phyloP scores from a whole-genome alignment of 2,113 vertebrate genomes.

The Elephas maximus region DNA sequence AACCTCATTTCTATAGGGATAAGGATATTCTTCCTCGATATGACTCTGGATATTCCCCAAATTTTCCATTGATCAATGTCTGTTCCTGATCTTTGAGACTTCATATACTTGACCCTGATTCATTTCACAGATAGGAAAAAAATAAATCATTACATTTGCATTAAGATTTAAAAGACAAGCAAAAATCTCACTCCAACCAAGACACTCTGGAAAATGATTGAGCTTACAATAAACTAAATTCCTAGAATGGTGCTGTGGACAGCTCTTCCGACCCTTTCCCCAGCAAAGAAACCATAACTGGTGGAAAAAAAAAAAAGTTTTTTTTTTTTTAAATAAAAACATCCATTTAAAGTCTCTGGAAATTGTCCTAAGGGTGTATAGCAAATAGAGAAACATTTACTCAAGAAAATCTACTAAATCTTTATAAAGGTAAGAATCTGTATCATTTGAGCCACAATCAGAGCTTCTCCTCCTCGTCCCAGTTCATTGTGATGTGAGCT shows the following conservation, averaged over 20 bases:
- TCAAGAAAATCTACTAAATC: not conserved
- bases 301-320: not conserved
- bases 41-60: not conserved
- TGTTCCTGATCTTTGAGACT: not conserved
- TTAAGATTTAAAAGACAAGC: not conserved
- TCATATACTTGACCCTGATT: not conserved
- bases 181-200: not conserved
- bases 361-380: not conserved
- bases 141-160: not conserved
- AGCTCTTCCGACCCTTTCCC: not conserved
- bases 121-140: not conserved
- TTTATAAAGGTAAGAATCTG: not conserved
- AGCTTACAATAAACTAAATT: not conserved
- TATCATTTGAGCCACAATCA: not conserved
- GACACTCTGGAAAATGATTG: not conserved
- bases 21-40: not conserved
- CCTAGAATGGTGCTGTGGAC: not conserved
- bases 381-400: not conserved
- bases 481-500: not conserved
- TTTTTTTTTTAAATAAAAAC: too few species aligned
- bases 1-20: not conserved
- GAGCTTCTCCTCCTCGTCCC: too few species aligned
- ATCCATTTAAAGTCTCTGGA: not conserved
- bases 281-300: not conserved
- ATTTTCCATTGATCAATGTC: not conserved